Evolutionary conservation across 2,888 invertebrate genomes (phyloP).

Genomic region (Amiota minor): DNA sequence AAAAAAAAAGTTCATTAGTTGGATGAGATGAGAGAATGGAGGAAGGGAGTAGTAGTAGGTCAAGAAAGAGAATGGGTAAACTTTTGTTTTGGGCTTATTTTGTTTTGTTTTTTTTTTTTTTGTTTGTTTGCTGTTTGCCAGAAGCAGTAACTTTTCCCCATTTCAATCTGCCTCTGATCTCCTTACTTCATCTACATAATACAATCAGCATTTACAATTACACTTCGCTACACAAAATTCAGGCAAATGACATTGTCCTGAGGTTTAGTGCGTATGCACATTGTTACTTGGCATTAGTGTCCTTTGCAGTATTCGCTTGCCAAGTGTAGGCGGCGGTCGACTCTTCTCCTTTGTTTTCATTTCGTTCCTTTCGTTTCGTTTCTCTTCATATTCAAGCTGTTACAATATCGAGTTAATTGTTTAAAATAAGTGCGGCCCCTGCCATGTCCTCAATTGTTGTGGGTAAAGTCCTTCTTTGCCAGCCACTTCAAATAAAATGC

Average conservation of each 20-base stretch:
- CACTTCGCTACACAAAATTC: neutral
- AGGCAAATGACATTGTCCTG: conserved; percentile 6
- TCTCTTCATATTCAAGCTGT: conserved; percentile 48
- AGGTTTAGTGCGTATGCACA: conserved; percentile 6
- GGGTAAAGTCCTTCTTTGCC: neutral
- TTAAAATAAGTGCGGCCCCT: conserved; percentile 63
- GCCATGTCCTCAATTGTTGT: neutral
- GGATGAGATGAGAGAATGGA: too few relatives aligned
- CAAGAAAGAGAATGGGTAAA: too few relatives aligned
- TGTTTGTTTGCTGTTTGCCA: neutral
- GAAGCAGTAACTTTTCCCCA: too few relatives aligned
- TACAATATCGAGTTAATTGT: conserved; percentile 69
- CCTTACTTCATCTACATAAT: neutral
- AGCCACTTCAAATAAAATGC: conserved; percentile 13
- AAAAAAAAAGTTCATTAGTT: too few relatives aligned
- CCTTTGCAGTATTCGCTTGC: neutral
- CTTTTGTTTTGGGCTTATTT: neutral
- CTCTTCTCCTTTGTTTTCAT: neutral
- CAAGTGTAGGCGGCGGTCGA: neutral
- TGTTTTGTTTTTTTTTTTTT: conserved; percentile 4
- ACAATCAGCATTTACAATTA: conserved; percentile 3
- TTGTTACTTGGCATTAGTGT: neutral
- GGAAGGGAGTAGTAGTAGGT: too few relatives aligned
- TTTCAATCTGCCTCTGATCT: neutral
- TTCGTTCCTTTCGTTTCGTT: neutral